Conservation (phyloP, 1,140 invertebrate species). For the Luehdorfia chinensis region DNA sequence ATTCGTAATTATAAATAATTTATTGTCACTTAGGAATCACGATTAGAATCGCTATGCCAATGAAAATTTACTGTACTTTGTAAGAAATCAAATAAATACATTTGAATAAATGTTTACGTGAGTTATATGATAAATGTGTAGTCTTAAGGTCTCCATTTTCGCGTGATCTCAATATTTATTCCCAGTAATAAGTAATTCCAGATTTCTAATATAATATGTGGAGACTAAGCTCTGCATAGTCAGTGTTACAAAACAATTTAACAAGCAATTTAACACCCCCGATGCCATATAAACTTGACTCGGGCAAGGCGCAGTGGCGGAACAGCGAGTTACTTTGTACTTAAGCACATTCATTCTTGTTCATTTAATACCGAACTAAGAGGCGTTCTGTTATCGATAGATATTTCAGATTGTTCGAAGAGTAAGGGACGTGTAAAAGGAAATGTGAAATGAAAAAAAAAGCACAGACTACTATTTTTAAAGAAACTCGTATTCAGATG, state of each 20-base stretch:
- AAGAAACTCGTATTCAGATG: not conserved
- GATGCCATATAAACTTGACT: not conserved
- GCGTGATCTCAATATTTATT: too few species aligned
- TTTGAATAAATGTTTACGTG: too few species aligned
- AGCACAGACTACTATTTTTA: conserved; percentile 5
- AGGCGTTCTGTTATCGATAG: not conserved
- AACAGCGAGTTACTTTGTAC: not conserved
- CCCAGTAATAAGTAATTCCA: too few species aligned
- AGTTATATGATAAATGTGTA: too few species aligned
- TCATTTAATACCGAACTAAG: conserved; percentile 11
- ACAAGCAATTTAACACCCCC: conserved; percentile 1
- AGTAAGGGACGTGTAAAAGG: conserved; percentile 3
- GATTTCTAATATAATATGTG: too few species aligned
- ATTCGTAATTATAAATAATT: too few species aligned
- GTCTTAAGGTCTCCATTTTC: too few species aligned
- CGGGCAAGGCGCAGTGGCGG: not conserved
- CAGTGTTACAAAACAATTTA: conserved; percentile 9
- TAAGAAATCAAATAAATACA: too few species aligned
- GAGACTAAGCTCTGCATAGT: too few species aligned
- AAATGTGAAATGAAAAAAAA: conserved; percentile 10
- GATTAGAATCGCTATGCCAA: too few species aligned
- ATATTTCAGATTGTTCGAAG: conserved; percentile 3
- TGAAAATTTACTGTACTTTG: too few species aligned
- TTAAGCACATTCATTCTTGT: not conserved
- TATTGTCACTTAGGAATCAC: too few species aligned